Base-by-base conservation (phyloP, 2,797 vertebrate genomes). In the Trichosurus vulpecula region DNA sequence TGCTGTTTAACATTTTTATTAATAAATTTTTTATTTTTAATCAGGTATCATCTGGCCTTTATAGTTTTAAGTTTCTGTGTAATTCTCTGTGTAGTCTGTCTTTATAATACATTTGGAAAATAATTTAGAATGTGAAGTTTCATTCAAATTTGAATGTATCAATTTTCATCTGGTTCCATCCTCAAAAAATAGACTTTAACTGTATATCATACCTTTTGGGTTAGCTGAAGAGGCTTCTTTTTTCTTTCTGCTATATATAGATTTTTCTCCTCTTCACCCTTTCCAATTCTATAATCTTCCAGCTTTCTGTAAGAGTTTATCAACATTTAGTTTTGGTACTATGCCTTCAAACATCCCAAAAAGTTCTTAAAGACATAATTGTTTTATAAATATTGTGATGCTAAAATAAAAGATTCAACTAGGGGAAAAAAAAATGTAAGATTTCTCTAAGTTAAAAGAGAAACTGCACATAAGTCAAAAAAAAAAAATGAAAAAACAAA, bases 181-280 rank as follows among this genome's bases (percentile, higher is more conserved):
- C 10, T 52, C 35, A 97, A 47, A 92, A 96, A 93, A 92, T 0
- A 95, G 27, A 96, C 90, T 56, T 19, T n/a, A 9, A n/a, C 3
- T 96, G 53, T 27, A 25, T 51, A 52, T 25, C 94, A 0, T 98
- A 99, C 99, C 98, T 98, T 98, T 96, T 98, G 98, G 92, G 98
- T 93, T 4, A 98, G 97, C 29, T 99, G 99, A 8, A 98, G 98
- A 51, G 99, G 98, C 58, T 99, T 99, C 90, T 98, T 99, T 97
- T 98, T 99, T 98, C 98, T 99, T 92, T 98, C 97, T 89, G 97
- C 97, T 92, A 98, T 98, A 98, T 99, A 99, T 66, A 99, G 98
- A 35, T 98, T 93, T 93, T 99, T 98, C 98, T 99, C 99, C 87
- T 99, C 99, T 89, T 99, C 99, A 52, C 99, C 99, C 98, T 99